Conservation (phyloP, 2,888 invertebrate species). For the Tortrix viridana region DNA sequence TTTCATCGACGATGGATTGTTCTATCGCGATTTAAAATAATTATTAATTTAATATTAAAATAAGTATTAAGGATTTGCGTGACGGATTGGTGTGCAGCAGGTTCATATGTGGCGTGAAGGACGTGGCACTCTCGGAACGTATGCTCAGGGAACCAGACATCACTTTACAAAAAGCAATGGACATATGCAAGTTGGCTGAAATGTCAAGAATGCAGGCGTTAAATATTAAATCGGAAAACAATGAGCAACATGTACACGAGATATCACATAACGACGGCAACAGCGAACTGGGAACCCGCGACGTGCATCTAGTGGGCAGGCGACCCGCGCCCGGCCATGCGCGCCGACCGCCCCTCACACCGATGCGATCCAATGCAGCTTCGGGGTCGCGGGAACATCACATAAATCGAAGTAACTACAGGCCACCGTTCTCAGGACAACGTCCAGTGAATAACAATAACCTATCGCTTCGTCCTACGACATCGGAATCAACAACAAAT, state of each 20-base stretch:
- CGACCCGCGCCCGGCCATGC: neutral
- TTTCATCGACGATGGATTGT: too few relatives aligned
- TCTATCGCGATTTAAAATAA: too few relatives aligned
- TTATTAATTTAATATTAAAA: too few relatives aligned
- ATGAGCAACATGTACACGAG: neutral
- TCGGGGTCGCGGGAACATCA: neutral
- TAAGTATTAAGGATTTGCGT: constrained; percentile 37
- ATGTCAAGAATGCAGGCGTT: constrained; percentile 38
- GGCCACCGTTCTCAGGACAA: neutral
- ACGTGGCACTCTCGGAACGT: constrained; percentile 38
- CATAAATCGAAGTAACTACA: neutral
- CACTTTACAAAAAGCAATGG: constrained; percentile 38
- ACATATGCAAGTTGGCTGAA: constrained; percentile 38
- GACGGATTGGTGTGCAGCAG: constrained; percentile 40
- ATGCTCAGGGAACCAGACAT: constrained; percentile 40
- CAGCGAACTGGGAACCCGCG: neutral
- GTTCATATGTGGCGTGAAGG: constrained; percentile 43
- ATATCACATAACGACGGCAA: neutral
- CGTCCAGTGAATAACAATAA: neutral
- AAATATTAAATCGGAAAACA: constrained; percentile 29
- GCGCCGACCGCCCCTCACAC: constrained; percentile 7
- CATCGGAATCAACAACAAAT: neutral
- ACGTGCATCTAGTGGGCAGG: neutral
- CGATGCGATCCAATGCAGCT: neutral
- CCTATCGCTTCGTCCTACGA: neutral